Conservation (phyloP, 2,113 vertebrate genomes). For the Sebastes fasciatus region DNA sequence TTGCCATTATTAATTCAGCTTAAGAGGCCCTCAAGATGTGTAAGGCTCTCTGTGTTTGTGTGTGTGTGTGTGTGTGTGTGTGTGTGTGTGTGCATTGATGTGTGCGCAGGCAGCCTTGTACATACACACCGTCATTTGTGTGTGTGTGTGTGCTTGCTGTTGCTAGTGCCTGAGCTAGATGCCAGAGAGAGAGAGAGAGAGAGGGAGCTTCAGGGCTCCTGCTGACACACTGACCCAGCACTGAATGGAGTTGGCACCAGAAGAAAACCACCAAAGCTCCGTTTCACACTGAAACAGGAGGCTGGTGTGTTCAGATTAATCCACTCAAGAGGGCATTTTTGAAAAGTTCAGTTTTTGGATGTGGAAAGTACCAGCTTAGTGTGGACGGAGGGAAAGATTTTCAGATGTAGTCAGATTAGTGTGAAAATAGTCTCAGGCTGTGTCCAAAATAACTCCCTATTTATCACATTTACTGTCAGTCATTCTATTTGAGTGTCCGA, state of each 20-base stretch:
- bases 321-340: background rate
- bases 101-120: background rate
- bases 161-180: slow-evolving; percentile 2
- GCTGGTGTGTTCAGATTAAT: background rate
- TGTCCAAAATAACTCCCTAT: background rate
- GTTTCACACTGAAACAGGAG: background rate
- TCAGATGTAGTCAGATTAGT: background rate
- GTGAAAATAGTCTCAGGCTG: background rate
- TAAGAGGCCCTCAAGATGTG: slow-evolving; percentile 41
- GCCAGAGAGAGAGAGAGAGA: background rate
- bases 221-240: slow-evolving; percentile 54
- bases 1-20: slow-evolving; percentile 66
- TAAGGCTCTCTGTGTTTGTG: slow-evolving; percentile 10
- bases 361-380: background rate
- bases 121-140: background rate
- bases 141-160: background rate
- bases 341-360: background rate
- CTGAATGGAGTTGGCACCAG: slow-evolving; percentile 5
- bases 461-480: too few relatives aligned
- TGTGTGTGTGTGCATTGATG: background rate
- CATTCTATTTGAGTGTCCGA: background rate
- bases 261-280: background rate
- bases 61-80: background rate
- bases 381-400: background rate
- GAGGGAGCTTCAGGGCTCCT: slow-evolving; percentile 30